Conservation (phyloP, 2,797 vertebrate genomes). For the Urocyon cinereoargenteus region DNA sequence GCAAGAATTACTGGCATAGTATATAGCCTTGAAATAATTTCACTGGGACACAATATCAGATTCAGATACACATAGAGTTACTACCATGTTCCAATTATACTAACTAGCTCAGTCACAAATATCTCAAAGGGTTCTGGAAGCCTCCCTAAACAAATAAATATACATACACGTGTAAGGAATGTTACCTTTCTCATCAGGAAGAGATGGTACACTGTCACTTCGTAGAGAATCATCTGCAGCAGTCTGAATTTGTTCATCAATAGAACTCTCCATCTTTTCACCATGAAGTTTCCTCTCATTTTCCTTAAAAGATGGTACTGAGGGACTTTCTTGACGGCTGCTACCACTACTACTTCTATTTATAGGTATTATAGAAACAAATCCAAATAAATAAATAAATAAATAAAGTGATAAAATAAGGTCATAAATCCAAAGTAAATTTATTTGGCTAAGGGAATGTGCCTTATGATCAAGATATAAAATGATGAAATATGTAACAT, state of each 20-base stretch:
- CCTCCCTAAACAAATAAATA: neutral
- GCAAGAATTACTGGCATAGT: neutral
- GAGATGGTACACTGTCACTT: slow-evolving; percentile 91
- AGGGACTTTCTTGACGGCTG: slow-evolving; percentile 89
- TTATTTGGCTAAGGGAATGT: slow-evolving; percentile 37
- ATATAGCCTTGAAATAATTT: neutral
- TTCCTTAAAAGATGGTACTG: slow-evolving; percentile 85
- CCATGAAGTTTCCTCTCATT: slow-evolving; percentile 83
- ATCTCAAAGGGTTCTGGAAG: neutral
- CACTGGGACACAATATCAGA: neutral
- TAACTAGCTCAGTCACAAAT: neutral
- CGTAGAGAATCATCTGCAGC: slow-evolving; percentile 91
- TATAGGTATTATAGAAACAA: slow-evolving; percentile 46
- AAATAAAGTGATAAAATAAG: neutral
- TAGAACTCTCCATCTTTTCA: slow-evolving; percentile 88
- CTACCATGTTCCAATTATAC: neutral
- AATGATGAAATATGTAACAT: slow-evolving; percentile 18
- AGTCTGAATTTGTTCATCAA: slow-evolving; percentile 92
- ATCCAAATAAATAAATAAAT: neutral
- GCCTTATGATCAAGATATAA: neutral
- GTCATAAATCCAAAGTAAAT: slow-evolving; percentile 46
- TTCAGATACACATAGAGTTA: neutral
- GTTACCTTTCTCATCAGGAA: slow-evolving; percentile 94
- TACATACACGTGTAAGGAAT: neutral
- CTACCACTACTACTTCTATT: slow-evolving; percentile 87